These are phyloP conservation scores for Cremastobaeus sp. DNA, from an alignment of 2,888 invertebrate species.

Conservation along the genomic window DNA sequence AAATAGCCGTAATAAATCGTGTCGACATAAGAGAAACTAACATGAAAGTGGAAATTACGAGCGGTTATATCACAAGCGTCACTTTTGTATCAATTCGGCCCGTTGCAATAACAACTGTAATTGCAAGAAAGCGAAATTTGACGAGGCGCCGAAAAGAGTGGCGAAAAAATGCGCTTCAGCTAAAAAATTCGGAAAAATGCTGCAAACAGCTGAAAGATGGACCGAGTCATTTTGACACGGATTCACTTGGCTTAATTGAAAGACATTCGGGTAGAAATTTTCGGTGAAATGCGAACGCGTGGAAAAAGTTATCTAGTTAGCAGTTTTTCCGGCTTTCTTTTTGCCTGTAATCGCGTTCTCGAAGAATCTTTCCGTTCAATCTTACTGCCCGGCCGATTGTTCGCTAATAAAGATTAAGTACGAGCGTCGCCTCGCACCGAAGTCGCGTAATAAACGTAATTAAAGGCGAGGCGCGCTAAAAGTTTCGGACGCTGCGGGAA, in stretches of 20 bases:
- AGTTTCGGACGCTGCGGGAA: constrained; percentile 9
- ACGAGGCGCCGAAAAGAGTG: too few relatives aligned
- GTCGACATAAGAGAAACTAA: constrained; percentile 38
- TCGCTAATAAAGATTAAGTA: constrained; percentile 39
- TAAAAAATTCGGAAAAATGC: too few relatives aligned
- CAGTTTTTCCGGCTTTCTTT: not conserved
- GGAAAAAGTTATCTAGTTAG: constrained; percentile 17
- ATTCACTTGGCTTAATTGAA: too few relatives aligned
- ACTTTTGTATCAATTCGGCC: too few relatives aligned
- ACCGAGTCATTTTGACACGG: too few relatives aligned
- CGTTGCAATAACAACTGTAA: too few relatives aligned
- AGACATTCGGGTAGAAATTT: too few relatives aligned
- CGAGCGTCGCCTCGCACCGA: not conserved
- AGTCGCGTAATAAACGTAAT: constrained; percentile 13
- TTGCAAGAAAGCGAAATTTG: too few relatives aligned
- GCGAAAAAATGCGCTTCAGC: too few relatives aligned
- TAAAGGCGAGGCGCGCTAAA: constrained; percentile 15
- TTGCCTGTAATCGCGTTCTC: too few relatives aligned
- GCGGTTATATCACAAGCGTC: constrained; percentile 22
- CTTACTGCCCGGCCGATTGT: constrained; percentile 22
- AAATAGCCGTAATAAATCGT: not conserved
- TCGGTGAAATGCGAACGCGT: not conserved
- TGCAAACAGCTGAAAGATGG: too few relatives aligned
- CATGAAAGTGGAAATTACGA: constrained; percentile 26
- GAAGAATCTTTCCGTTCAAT: constrained; percentile 19